A percentile compares a stretch with the other conserved stretches of the same genome.
These are phyloP conservation scores for Hemibagrus guttatus DNA, from an alignment of 2,797 vertebrate species.

Conservation along the genomic window DNA sequence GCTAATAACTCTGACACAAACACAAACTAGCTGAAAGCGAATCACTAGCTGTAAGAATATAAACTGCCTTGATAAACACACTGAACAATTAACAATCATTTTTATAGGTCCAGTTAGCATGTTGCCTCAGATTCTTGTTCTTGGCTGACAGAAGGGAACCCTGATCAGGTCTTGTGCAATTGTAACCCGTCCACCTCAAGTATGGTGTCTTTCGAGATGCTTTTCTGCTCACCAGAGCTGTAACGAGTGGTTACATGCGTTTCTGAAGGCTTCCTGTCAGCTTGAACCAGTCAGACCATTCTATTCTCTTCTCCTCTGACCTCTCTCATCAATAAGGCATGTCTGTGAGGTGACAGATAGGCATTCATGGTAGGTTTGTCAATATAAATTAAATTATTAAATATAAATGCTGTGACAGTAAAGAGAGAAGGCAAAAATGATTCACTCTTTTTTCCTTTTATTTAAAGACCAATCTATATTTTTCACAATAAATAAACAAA, in stretches of 20 bases:
- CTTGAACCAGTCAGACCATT: neutral
- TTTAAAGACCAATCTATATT: neutral
- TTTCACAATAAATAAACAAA: neutral
- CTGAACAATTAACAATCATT: neutral
- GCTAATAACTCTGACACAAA: neutral
- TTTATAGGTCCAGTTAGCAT: neutral
- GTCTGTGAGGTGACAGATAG: neutral
- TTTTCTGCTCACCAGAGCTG: neutral
- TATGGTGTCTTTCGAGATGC: neutral
- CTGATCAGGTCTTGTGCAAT: neutral
- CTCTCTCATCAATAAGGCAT: neutral
- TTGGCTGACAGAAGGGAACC: neutral
- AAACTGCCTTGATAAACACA: neutral
- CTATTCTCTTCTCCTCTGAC: neutral
- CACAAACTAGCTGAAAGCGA: neutral
- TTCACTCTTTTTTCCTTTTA: neutral
- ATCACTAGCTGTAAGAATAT: neutral
- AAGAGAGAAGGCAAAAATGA: neutral
- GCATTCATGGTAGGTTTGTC: neutral
- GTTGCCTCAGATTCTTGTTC: neutral
- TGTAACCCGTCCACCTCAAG: neutral
- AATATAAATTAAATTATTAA: neutral
- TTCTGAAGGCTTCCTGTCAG: neutral
- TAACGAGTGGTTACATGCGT: neutral
- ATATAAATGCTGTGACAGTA: neutral